Percentiles rank a stretch among this genome's conserved stretches.
phyloP scores from a whole-genome alignment of 2,797 vertebrate genomes.

The Rhynchotus rufescens region DNA sequence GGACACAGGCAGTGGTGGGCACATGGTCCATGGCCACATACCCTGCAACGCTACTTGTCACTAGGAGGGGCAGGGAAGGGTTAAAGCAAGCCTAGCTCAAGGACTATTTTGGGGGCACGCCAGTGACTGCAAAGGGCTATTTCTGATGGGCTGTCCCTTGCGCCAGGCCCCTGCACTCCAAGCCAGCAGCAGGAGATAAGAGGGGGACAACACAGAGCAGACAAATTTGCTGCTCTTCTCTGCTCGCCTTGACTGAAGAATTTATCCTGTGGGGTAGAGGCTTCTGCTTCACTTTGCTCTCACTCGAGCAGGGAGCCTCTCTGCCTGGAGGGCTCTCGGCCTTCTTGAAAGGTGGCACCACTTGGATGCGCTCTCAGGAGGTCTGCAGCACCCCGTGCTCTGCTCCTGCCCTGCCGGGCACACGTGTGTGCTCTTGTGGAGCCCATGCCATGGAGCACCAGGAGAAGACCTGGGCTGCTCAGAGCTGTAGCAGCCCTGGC shows the following conservation, averaged over 20 bases:
- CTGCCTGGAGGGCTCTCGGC: not conserved
- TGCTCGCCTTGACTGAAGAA: not conserved
- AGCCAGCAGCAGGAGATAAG: not conserved
- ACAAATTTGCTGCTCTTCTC: not conserved
- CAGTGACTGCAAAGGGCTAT: slow-evolving; percentile 12
- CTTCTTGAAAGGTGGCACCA: not conserved
- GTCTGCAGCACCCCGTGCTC: not conserved
- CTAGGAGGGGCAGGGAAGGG: not conserved
- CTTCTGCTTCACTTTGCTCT: not conserved
- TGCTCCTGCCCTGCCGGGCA: too few relatives aligned
- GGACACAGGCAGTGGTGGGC: not conserved
- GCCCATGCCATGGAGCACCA: not conserved
- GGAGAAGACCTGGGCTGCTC: not conserved
- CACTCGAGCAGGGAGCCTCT: not conserved
- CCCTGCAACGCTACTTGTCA: slow-evolving; percentile 19
- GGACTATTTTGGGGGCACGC: slow-evolving; percentile 50
- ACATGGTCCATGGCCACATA: not conserved
- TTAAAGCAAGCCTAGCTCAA: slow-evolving; percentile 38
- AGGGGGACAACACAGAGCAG: accelerated
- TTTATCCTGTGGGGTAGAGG: not conserved
- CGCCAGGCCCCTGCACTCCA: not conserved
- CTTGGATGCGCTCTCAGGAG: not conserved
- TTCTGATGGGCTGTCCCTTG: slow-evolving; percentile 1
- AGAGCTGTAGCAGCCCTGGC: not conserved
- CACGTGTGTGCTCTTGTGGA: not conserved